Base-by-base conservation (phyloP, 1,140 invertebrate genomes). In the Anadara kagoshimensis region DNA sequence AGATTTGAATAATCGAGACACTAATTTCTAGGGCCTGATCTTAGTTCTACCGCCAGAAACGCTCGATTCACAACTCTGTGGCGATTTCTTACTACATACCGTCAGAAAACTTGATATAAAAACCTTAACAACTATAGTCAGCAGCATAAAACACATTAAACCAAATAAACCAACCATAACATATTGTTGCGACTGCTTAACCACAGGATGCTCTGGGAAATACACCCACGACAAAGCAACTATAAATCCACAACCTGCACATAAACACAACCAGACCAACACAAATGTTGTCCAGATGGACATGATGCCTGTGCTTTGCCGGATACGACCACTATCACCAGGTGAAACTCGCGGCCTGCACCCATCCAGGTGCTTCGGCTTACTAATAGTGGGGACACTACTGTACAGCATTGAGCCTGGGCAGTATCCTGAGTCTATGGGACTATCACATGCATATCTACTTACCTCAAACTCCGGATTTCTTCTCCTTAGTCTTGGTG, bases 151-250 rank as follows among this genome's bases (percentile, higher is more conserved):
- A 5, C 7, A 41, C 36, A 61, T 61, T 2, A 61, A 11, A 22
- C 29, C 36, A 12, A 43, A 22, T n/a, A 61, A 43, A 61, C 36
- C 58, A 22, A 61, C 58, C 58, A 61, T 45, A 4, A 61, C 58
- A 61, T 67, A 54, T 43, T 67, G 51, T 29, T 67, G 64, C 1
- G 51, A 56, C 36, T 20, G 29, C n/a, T 56, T 49, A 12, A 67
- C 64, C 12, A 67, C 36, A n/a, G 54, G 41, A 24, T 56, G 54
- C 29, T 56, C 5, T 16, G 51, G 64, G 43, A 67, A 67, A 43
- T 67, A 67, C 12, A 18, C 36, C 63, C 63, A 66, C 14, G 49
- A 5, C 16, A 53, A n/a, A 12, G n/a, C n/a, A 53, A 53, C 51
- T n/a, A 14, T 11, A 22, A 20, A 8, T 12, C 54, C 29, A 57